Base-by-base conservation (phyloP, 2,888 invertebrate genomes). In the Pachymerium ferrugineum region DNA sequence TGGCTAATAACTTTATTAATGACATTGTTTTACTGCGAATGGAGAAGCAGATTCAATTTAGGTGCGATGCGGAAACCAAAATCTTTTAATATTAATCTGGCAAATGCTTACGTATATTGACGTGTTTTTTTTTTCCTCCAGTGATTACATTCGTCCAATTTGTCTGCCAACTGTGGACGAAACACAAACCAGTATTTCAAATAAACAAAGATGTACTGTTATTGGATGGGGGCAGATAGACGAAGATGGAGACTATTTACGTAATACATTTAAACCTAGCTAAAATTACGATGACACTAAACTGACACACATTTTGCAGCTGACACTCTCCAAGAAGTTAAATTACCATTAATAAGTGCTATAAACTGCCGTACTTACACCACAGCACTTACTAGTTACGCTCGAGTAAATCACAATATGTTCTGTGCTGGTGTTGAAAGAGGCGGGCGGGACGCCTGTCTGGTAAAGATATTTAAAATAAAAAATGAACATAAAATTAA, bases 141-240 rank as follows among this genome's bases (percentile, higher is more conserved):
- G 87, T 76, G 88, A 88, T 78, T 88, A 87, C 78, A 86, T 89
- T 0, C 83, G 89, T 73, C 89, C 89, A 0, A 86, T 88, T 29
- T 89, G 89, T 78, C 81, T 89, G 73, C 91, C 91, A 8, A 85
- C 85, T n/a, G 80, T 85, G 3, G 83, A 85, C n/a, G 82, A 85
- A 35, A 38, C 74, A 42, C 76, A 75, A 76, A 78, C 75, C 14
- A 84, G 85, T 67, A 86, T 89, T 0, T 85, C 85, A 29, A 88
- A 89, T 76, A 89, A 89, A 0, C 85, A 87, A 0, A 85, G 88
- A 77, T 92, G 92, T 81, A 91, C 91, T 0, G 90, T 91, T 19
- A 87, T 91, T 14, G 91, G 92, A 4, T 91, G 91, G 91, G 92
- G 92, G 30, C 91, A 91, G 80, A 85, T 91, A 0, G 90, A 89